Conservation (phyloP, 1,140 invertebrate species). For the Cydia pomonella region DNA sequence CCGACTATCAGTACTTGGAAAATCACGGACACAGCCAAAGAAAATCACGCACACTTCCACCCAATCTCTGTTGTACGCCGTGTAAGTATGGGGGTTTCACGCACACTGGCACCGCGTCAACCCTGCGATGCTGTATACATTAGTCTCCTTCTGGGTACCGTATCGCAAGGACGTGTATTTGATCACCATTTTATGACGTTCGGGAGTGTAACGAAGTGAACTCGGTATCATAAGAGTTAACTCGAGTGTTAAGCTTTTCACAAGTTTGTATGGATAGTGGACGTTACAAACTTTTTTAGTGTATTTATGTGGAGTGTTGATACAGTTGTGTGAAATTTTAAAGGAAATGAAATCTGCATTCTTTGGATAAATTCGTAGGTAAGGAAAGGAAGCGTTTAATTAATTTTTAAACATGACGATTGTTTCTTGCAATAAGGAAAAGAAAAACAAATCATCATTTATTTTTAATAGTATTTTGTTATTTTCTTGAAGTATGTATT, state of each 20-base stretch:
- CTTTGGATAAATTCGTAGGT: slow-evolving; percentile 24
- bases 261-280: slow-evolving; percentile 17
- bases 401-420: not conserved
- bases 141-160: slow-evolving; percentile 52
- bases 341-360: not conserved
- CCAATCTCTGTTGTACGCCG: slow-evolving; percentile 37
- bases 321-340: slow-evolving; percentile 20
- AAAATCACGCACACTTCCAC: slow-evolving; percentile 54
- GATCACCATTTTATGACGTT: slow-evolving; percentile 25
- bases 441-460: too few species aligned
- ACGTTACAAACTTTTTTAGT: slow-evolving; percentile 6
- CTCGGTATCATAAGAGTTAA: slow-evolving; percentile 35
- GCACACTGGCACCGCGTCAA: slow-evolving; percentile 51
- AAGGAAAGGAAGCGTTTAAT: not conserved
- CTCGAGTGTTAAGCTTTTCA: slow-evolving; percentile 28
- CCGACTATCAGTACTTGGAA: slow-evolving; percentile 54
- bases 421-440: too few species aligned
- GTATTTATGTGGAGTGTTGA: slow-evolving; percentile 28
- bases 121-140: slow-evolving; percentile 58
- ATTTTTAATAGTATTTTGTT: not conserved
- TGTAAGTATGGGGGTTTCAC: slow-evolving; percentile 44
- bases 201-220: slow-evolving; percentile 44
- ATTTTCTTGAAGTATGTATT: too few species aligned
- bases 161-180: slow-evolving; percentile 41
- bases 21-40: slow-evolving; percentile 60